Evolutionary conservation across 2,888 invertebrate genomes (phyloP).

Genomic region (Nudaria mundana): DNA sequence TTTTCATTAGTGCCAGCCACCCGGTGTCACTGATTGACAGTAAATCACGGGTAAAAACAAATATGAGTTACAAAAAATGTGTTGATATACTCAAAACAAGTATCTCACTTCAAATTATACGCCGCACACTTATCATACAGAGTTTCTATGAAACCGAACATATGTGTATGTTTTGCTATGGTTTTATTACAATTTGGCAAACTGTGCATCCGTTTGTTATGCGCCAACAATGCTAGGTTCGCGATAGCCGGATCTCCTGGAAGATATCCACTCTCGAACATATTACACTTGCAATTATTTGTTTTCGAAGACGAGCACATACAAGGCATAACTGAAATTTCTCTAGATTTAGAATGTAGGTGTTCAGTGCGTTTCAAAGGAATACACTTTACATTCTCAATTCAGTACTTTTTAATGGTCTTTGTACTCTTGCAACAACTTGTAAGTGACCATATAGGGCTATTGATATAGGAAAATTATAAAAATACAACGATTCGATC

Average conservation of each 20-base stretch:
- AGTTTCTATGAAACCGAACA: conserved; percentile 18
- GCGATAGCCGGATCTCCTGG: neutral
- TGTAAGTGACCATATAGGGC: too few species aligned
- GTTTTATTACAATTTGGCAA: neutral
- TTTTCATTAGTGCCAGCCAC: too few species aligned
- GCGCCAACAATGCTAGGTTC: neutral
- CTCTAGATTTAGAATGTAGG: too few species aligned
- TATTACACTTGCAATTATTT: conserved; percentile 1
- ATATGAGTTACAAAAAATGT: too few species aligned
- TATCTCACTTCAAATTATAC: conserved; percentile 45
- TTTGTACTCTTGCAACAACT: too few species aligned
- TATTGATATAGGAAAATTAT: too few species aligned
- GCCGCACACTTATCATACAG: conserved; percentile 45
- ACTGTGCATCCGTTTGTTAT: neutral
- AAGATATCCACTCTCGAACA: neutral
- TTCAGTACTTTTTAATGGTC: neutral
- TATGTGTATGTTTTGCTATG: conserved; percentile 5
- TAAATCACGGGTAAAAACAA: too few species aligned
- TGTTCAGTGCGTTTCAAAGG: neutral
- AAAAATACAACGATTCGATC: neutral
- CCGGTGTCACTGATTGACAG: too few species aligned
- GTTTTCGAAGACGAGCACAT: neutral
- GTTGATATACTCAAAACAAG: too few species aligned
- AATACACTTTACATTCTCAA: neutral
- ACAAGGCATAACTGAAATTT: conserved; percentile 2